phyloP scores from a whole-genome alignment of 2,797 vertebrate genomes.

The Chanos chanos region DNA sequence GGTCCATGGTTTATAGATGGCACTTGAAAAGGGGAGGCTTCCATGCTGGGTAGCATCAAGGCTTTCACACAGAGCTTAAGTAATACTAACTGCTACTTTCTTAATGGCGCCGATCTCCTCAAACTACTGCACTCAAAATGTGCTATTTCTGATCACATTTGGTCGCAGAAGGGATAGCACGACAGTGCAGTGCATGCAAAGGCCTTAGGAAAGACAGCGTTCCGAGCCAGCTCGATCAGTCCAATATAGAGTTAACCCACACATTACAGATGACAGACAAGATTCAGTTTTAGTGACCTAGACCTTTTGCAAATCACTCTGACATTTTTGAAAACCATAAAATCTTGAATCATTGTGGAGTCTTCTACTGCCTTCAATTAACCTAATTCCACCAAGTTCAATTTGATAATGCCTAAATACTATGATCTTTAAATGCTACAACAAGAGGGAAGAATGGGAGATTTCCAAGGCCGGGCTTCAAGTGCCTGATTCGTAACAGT shows the following conservation, averaged over 20 bases:
- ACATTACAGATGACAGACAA: background rate
- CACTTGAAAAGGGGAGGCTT: too few species aligned
- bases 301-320: slow-evolving; percentile 1
- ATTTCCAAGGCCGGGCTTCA: background rate
- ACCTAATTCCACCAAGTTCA: slow-evolving; percentile 21
- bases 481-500: slow-evolving; percentile 22
- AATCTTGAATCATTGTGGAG: slow-evolving; percentile 19
- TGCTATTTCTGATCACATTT: too few species aligned
- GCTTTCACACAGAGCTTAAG: too few species aligned
- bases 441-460: background rate
- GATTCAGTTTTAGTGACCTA: background rate
- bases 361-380: slow-evolving; percentile 37
- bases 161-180: too few species aligned
- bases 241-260: too few species aligned
- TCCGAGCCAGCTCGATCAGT: too few species aligned
- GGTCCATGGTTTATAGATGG: background rate
- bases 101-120: too few species aligned
- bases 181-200: too few species aligned
- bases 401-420: slow-evolving; percentile 37
- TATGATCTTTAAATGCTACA: slow-evolving; percentile 14
- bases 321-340: slow-evolving; percentile 14
- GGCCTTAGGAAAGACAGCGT: too few species aligned
- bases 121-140: too few species aligned
- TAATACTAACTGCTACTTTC: too few species aligned
- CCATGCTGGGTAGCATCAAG: too few species aligned